Conservation (phyloP, 2,888 invertebrate species). For the Phanerotoma sp. region DNA sequence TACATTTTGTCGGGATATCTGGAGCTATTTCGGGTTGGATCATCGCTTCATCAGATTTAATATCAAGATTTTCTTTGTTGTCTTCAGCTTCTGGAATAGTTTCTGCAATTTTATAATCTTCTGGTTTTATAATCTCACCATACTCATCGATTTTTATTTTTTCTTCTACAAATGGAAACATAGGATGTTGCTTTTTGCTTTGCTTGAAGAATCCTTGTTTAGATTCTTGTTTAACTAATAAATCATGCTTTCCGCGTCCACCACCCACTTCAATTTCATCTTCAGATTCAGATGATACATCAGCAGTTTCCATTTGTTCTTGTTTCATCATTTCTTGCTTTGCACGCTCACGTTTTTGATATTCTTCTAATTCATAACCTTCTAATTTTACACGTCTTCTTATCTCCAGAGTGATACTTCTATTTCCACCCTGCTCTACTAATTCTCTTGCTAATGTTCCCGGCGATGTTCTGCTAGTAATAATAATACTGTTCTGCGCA, state of each 20-base stretch:
- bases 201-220: conserved; percentile 82
- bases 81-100: conserved; percentile 68
- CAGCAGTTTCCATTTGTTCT: conserved; percentile 64
- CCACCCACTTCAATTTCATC: conserved; percentile 82
- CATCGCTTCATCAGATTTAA: conserved; percentile 66
- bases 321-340: conserved; percentile 58
- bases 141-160: conserved; percentile 92
- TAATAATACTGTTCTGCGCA: conserved; percentile 89
- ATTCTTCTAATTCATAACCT: conserved; percentile 77
- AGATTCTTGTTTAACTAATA: conserved; percentile 77
- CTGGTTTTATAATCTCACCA: conserved; percentile 91
- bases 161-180: conserved; percentile 95
- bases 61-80: conserved; percentile 68
- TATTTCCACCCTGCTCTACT: conserved; percentile 73
- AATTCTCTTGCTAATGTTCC: conserved; percentile 79
- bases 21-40: conserved; percentile 57
- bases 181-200: conserved; percentile 89
- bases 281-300: conserved; percentile 79
- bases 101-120: conserved; percentile 87
- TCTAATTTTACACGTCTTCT: conserved; percentile 72
- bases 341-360: conserved; percentile 67
- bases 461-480: conserved; percentile 85
- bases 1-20: conserved; percentile 91
- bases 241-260: conserved; percentile 80
- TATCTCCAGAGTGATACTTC: conserved; percentile 71